These are phyloP conservation scores for Rhagium mordax DNA, from an alignment of 2,888 invertebrate genomes.

Conservation along the genomic window DNA sequence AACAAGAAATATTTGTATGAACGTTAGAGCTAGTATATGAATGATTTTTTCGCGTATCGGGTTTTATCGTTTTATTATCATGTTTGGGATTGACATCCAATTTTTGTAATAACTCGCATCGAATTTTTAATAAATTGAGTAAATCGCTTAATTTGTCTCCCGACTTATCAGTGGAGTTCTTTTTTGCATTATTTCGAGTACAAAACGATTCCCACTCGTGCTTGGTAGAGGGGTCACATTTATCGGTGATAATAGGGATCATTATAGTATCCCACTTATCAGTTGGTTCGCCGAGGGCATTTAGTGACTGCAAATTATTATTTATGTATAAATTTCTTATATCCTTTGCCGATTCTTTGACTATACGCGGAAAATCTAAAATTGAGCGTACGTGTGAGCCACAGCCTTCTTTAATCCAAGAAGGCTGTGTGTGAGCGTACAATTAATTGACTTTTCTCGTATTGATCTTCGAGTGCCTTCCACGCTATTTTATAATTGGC, in stretches of 20 bases:
- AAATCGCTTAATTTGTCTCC: background rate
- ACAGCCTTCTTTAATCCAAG: slow-evolving; percentile 1
- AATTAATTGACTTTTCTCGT: slow-evolving; percentile 9
- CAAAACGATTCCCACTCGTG: slow-evolving; percentile 8
- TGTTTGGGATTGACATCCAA: background rate
- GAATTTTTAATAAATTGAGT: background rate
- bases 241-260: slow-evolving; percentile 7
- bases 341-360: background rate
- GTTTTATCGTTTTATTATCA: background rate
- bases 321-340: slow-evolving; percentile 8
- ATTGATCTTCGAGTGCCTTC: background rate
- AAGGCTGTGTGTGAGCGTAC: background rate
- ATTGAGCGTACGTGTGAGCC: no score
- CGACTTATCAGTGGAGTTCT: background rate
- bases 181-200: background rate
- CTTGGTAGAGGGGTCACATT: background rate
- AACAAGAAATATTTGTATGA: background rate
- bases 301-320: slow-evolving; percentile 10
- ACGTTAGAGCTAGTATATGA: background rate
- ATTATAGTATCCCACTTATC: slow-evolving; percentile 11
- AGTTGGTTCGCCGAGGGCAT: background rate
- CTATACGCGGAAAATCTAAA: no score
- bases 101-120: background rate
- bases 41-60: background rate
- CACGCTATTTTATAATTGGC: slow-evolving; percentile 4